Evolutionary conservation across 2,888 invertebrate genomes (phyloP), one percentile per base, ranked within the genome.

Genomic region (Euplexia lucipara): DNA sequence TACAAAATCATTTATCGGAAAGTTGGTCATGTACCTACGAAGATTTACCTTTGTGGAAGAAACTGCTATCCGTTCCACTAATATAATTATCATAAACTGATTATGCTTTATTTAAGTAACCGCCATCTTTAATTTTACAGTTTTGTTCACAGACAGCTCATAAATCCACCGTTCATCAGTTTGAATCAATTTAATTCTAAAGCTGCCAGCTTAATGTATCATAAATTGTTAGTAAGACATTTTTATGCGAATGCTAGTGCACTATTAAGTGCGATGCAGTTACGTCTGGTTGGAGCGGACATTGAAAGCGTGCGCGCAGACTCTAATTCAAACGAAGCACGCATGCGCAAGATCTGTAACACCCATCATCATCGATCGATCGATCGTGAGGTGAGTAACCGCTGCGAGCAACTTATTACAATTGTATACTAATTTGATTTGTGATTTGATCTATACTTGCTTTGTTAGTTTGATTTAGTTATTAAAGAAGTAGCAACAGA

Each of bases 311-410:
- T 75, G 75, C 78, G 60, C 68, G 63, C 67, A 66, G 54, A 56
- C 45, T 70, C 49, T 85, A 83, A 80, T 70, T 62, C 65, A 64
- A 61, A 48, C 32, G 39, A 37, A 70, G 58, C 77, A 81, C 70
- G 80, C 78, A 74, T 53, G 75, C 73, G 71, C 82, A 77, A 75
- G 74, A 79, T 77, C 82, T 75, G 74, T 75, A 80, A 75, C 82
- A 69, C 64, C 63, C 59, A 74, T 70, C 72, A 78, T 70, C 72
- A 69, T 47, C 64, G 54, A 70, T 49, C 64, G 63, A 75, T 67
- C 30, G 71, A 75, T 79, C 67, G 78, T 69, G 57, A 77, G 71
- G 71, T 79, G 81, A 79, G 79, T 83, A 79, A 82, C 76, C 66
- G 67, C 60, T 65, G 32, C 41, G 68, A 78, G 79, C 68, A 85